Percentiles rank a stretch among this genome's conserved stretches.
Conservation (phyloP, 1,140 invertebrate species). For the Heliconius himera region DNA sequence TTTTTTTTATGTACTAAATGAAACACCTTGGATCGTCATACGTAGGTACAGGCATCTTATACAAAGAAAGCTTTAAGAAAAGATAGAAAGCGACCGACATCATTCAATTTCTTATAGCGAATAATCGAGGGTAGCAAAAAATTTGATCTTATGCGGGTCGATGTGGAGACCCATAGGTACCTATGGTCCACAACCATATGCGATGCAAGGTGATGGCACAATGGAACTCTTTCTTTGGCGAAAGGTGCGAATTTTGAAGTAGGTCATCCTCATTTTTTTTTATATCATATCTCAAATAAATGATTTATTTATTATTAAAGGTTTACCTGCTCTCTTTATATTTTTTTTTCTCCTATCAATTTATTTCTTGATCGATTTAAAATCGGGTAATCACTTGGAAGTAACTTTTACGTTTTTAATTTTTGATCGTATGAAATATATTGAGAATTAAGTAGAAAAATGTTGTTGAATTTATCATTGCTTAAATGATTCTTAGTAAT, state of each 20-base stretch:
- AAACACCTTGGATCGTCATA: neutral
- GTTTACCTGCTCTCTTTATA: constrained; percentile 17
- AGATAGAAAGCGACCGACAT: constrained; percentile 1
- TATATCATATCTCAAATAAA: constrained; percentile 34
- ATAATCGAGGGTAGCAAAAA: constrained; percentile 45
- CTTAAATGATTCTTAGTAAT: too few relatives aligned
- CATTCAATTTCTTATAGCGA: constrained; percentile 35
- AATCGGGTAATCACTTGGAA: too few relatives aligned
- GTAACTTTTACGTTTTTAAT: too few relatives aligned
- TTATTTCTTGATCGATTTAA: neutral
- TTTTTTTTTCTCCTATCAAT: neutral
- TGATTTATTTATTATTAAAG: constrained; percentile 26
- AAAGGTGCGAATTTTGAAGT: constrained; percentile 71
- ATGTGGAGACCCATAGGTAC: neutral
- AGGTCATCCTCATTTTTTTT: constrained; percentile 60
- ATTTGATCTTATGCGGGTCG: constrained; percentile 50
- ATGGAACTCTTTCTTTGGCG: constrained; percentile 64
- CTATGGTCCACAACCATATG: constrained; percentile 50
- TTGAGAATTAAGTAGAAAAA: too few relatives aligned
- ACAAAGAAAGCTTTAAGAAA: constrained; percentile 12
- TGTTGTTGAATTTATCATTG: too few relatives aligned
- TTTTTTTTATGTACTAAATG: neutral
- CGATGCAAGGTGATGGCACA: constrained; percentile 60
- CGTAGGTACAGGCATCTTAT: neutral
- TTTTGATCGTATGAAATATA: too few relatives aligned